Evolutionary conservation across 1,140 invertebrate genomes (phyloP).

Genomic region (Steinernema khuongi): DNA sequence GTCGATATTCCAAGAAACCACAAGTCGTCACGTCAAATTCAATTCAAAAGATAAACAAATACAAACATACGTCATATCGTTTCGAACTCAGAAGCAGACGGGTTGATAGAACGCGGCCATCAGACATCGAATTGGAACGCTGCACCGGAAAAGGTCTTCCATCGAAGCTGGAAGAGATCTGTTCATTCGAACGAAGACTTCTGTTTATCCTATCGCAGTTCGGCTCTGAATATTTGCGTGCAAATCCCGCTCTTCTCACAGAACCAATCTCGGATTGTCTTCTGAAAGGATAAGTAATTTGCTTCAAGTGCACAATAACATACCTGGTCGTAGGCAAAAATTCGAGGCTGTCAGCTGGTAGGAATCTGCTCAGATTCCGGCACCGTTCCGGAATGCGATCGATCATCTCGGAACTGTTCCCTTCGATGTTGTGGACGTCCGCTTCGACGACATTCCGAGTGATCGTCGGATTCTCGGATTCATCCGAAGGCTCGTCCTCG

Average conservation of each 20-base stretch:
- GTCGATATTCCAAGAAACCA: too few species aligned
- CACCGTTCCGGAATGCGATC: neutral
- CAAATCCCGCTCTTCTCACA: neutral
- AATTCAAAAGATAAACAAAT: neutral
- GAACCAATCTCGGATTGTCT: slow-evolving; percentile 23
- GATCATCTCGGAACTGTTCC: neutral
- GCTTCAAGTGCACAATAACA: neutral
- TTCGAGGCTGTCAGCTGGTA: slow-evolving; percentile 37
- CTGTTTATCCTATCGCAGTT: slow-evolving; percentile 32
- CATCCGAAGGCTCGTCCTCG: neutral
- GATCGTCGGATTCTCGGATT: neutral
- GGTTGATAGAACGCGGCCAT: slow-evolving; percentile 20
- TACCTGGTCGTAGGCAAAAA: slow-evolving; percentile 21
- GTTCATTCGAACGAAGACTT: slow-evolving; percentile 1
- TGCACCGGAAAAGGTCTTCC: slow-evolving; percentile 26
- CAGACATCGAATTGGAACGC: slow-evolving; percentile 21
- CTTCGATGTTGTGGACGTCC: slow-evolving; percentile 3
- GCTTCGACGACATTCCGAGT: slow-evolving; percentile 2
- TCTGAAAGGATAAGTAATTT: slow-evolving; percentile 22
- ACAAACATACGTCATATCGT: neutral
- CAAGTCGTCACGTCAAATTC: too few species aligned
- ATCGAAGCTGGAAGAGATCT: slow-evolving; percentile 20
- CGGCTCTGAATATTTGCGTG: slow-evolving; percentile 39
- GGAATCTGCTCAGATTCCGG: slow-evolving; percentile 7
- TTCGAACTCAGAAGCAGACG: neutral